Base-by-base conservation (phyloP, 2,888 invertebrate genomes). In the Apamea anceps region DNA sequence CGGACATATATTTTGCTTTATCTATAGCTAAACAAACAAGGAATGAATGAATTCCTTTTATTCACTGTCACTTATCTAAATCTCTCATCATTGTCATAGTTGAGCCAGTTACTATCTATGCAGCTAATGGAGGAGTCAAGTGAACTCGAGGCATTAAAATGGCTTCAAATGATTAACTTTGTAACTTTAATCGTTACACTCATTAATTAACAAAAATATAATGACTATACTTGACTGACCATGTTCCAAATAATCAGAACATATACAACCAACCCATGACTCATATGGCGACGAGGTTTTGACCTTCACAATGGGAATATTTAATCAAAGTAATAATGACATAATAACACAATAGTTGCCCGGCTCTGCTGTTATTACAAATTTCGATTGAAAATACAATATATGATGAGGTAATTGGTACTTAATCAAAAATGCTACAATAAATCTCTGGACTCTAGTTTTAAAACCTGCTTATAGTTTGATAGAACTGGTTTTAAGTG, bases 1-100 rank as follows among this genome's bases (percentile, higher is more conserved):
- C 87, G 87, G 88, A 90, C 88, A 91, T 93, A 92, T 92, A 92
- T 91, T 90, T 91, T 87, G 87, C 85, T 88, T 82, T 90, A 90
- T 82, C 78, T 89, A 86, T 85, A 84, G 83, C 77, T 83, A 81
- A 83, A 72, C 77, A 83, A 84, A 85, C 77, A 81, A 80, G 73
- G 70, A 79, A 82, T 76, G n/a, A 81, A 80, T 73, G 70, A 81
- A 83, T 79, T n/a, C 73, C 70, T 85, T 90, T 81, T 77, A 80
- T 81, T 82, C 79, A 75, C 71, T 73, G 66, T 77, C 73, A 84
- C 76, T 74, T 81, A 82, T 81, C 74, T 82, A 82, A 75, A 79
- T 75, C 77, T 73, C 83, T 77, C 78, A 81, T 67, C 77, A 74
- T 77, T 83, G 74, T 71, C 77, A 68, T 67, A 28, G 57, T 65